Base-by-base conservation (phyloP, 2,797 vertebrate genomes). In the Chrysolophus pictus region DNA sequence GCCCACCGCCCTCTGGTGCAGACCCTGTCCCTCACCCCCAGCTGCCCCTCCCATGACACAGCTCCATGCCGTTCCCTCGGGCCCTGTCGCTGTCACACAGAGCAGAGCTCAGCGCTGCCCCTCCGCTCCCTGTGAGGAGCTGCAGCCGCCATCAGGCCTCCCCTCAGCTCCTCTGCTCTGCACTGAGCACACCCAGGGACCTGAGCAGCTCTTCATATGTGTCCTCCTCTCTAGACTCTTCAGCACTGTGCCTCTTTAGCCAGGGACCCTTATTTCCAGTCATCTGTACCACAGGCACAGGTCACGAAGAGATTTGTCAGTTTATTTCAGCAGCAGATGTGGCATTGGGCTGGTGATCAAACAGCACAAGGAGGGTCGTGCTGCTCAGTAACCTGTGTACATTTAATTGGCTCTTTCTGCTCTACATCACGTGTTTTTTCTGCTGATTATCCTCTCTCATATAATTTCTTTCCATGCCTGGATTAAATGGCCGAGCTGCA, bases 361-460 rank as follows among this genome's bases (percentile, higher is more conserved):
- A 55, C 28, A n/a, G 29, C 49, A 23, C 14, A 3, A 39, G 8
- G 42, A 60, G 72, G 24, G 11, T 79, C 47, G 74, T 2, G n/a
- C 67, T 81, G 75, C 89, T 81, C 65, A 39, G 49, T 75, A 94
- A 72, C 82, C 73, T 72, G 31, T 35, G 23, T 39, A 21, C 3
- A 1, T 87, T 87, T 91, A 85, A 89, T 80, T 72, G 72, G 21
- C n/a, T 80, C 69, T 59, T 74, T 62, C 60, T 68, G 28, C 1
- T 2, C 19, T 1, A 0, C 56, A 11, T 55, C 0, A 0, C 6
- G 15, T 26, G 1, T 62, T 89, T 80, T n/a, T 93, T 69, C 69
- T 89, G 26, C 64, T 80, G 46, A 67, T 71, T 74, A 8, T 0
- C 0, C 12, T 49, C 53, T 62, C 68, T 74, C 44, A 83, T 79